phyloP scores from a whole-genome alignment of 2,797 vertebrate genomes.

The Ptychadena robeensis region DNA sequence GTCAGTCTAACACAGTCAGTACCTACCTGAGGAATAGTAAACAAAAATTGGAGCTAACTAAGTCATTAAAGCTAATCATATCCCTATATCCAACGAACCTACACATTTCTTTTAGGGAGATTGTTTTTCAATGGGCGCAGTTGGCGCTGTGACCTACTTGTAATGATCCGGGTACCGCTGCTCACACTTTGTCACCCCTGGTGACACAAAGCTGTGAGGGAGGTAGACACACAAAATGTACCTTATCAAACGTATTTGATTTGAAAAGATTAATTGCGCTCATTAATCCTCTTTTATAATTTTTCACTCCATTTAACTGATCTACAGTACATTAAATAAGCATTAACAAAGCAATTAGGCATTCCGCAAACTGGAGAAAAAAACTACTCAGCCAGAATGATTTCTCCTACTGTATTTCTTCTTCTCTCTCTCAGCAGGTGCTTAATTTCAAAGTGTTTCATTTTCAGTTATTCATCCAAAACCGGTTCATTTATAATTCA shows the following conservation, averaged over 20 bases:
- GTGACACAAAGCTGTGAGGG: neutral
- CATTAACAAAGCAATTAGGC: slow-evolving; percentile 61
- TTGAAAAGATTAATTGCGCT: slow-evolving; percentile 60
- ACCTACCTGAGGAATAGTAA: too few species aligned
- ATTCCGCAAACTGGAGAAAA: slow-evolving; percentile 47
- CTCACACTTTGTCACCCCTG: neutral
- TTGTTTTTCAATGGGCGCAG: neutral
- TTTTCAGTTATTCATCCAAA: slow-evolving; percentile 55
- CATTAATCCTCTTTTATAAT: slow-evolving; percentile 62
- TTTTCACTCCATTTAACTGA: slow-evolving; percentile 63
- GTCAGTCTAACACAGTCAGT: too few species aligned
- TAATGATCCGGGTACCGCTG: neutral
- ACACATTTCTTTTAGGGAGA: slow-evolving; percentile 12
- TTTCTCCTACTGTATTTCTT: slow-evolving; percentile 33
- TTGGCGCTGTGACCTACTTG: neutral
- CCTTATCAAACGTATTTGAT: slow-evolving; percentile 55
- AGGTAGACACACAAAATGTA: slow-evolving; percentile 10
- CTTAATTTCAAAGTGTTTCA: slow-evolving; percentile 47
- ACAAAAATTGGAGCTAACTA: neutral
- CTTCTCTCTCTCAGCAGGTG: slow-evolving; percentile 44
- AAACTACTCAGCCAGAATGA: slow-evolving; percentile 49
- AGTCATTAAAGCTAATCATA: neutral
- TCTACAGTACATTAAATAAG: slow-evolving; percentile 61
- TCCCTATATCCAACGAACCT: neutral
- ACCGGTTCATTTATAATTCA: slow-evolving; percentile 50